phyloP scores from a whole-genome alignment of 2,113 vertebrate species.

The Coracopsis vasa region DNA sequence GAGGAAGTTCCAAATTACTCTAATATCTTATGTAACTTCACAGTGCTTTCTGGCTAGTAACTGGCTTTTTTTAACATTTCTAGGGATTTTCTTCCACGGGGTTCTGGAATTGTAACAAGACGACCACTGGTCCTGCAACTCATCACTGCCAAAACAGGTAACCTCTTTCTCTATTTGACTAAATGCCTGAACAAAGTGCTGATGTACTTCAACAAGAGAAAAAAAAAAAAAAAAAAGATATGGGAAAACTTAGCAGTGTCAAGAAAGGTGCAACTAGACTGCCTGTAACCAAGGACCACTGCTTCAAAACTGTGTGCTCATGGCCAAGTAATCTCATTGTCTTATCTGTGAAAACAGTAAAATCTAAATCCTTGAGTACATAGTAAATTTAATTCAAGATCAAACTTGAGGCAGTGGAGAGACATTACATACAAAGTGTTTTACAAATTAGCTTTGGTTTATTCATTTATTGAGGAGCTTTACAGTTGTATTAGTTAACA shows the following conservation, averaged over 20 bases:
- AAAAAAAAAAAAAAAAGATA: background rate
- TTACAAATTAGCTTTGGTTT: background rate
- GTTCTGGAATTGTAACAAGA: constrained; percentile 80
- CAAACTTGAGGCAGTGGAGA: background rate
- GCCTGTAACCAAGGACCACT: background rate
- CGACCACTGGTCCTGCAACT: constrained; percentile 78
- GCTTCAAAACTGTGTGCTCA: background rate
- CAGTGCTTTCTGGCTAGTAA: background rate
- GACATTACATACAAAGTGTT: background rate
- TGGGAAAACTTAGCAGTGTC: background rate
- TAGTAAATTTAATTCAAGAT: background rate
- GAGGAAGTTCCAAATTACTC: background rate
- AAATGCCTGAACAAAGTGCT: background rate
- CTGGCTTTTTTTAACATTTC: background rate
- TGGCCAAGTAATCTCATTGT: background rate
- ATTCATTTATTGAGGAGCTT: background rate
- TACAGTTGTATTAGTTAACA: background rate
- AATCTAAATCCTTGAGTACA: background rate
- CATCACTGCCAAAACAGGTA: constrained; percentile 81
- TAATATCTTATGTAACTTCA: background rate
- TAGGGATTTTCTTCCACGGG: constrained; percentile 82
- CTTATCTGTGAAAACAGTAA: background rate
- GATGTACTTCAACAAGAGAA: background rate
- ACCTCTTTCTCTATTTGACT: background rate
- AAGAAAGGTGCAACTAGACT: background rate